Conservation (phyloP, 2,113 vertebrate genomes). For the Halichoeres trimaculatus region DNA sequence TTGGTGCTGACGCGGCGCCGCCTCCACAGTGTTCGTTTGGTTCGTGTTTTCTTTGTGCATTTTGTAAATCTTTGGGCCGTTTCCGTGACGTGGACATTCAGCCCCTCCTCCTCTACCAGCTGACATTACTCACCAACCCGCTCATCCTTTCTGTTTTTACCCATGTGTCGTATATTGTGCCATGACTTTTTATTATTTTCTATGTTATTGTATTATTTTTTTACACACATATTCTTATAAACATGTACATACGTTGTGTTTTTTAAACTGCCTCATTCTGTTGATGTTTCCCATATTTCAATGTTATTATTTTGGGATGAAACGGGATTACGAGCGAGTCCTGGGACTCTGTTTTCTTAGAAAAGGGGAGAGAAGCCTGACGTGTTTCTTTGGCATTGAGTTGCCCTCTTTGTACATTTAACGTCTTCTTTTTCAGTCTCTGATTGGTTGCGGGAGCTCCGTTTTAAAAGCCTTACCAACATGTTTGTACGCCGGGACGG, state of each 20-base stretch:
- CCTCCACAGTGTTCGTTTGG: constrained; percentile 86
- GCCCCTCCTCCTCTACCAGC: constrained; percentile 76
- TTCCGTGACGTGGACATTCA: constrained; percentile 86
- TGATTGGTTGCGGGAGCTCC: constrained; percentile 71
- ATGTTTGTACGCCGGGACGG: constrained; percentile 52
- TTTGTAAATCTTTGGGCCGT: constrained; percentile 88
- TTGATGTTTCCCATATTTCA: constrained; percentile 66
- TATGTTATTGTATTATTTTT: constrained; percentile 82
- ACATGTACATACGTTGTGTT: constrained; percentile 83
- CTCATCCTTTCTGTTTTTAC: constrained; percentile 72
- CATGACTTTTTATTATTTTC: constrained; percentile 79
- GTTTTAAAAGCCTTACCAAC: constrained; percentile 80
- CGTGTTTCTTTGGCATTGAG: constrained; percentile 52
- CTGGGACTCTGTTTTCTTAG: constrained; percentile 65
- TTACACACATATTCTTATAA: constrained; percentile 82
- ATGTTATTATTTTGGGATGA: constrained; percentile 66
- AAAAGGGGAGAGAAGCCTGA: constrained; percentile 53
- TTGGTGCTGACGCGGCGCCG: constrained; percentile 84
- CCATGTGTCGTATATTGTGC: constrained; percentile 81
- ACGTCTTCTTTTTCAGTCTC: constrained; percentile 42
- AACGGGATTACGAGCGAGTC: constrained; percentile 56
- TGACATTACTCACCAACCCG: constrained; percentile 78
- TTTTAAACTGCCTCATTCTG: constrained; percentile 79
- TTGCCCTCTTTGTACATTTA: constrained; percentile 64
- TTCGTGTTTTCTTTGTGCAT: constrained; percentile 91